Evolutionary conservation across 2,113 vertebrate genomes (phyloP).

Genomic region (Alectura lathami): DNA sequence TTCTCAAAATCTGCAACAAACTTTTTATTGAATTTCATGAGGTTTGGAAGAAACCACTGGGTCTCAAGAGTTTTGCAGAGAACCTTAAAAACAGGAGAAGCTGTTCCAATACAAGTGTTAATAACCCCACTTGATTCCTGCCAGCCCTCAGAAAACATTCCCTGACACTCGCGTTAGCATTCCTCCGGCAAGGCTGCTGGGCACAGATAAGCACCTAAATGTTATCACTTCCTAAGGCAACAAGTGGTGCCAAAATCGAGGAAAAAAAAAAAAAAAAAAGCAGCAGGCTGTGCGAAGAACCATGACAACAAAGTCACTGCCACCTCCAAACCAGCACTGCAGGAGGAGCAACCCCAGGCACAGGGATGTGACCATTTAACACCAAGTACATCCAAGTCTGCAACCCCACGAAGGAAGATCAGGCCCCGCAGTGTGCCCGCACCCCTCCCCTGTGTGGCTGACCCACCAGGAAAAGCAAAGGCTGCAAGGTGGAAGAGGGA

Average conservation of each 20-base stretch:
- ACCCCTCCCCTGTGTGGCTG: rapidly evolving
- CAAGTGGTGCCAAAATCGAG: background rate
- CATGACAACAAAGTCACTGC: background rate
- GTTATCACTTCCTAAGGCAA: constrained; percentile 57
- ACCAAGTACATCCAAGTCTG: background rate
- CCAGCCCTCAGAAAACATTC: background rate
- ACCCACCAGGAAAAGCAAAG: background rate
- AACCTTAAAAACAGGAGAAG: background rate
- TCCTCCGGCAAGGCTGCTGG: constrained; percentile 47
- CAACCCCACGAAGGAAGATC: background rate
- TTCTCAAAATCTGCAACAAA: constrained; percentile 3
- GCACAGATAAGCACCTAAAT: constrained; percentile 66
- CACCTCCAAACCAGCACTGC: background rate
- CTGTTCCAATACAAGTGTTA: constrained; percentile 6
- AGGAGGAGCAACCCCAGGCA: background rate
- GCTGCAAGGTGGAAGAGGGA: background rate
- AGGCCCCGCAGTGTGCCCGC: rapidly evolving
- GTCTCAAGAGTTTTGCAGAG: background rate
- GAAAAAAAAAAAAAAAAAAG: background rate
- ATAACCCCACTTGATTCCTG: background rate
- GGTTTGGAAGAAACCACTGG: constrained; percentile 1
- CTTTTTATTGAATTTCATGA: constrained; percentile 29
- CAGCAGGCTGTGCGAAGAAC: background rate
- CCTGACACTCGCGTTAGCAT: background rate
- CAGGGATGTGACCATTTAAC: rapidly evolving